Conservation (phyloP, 1,140 invertebrate genomes). For the Tetramorium simillimum region DNA sequence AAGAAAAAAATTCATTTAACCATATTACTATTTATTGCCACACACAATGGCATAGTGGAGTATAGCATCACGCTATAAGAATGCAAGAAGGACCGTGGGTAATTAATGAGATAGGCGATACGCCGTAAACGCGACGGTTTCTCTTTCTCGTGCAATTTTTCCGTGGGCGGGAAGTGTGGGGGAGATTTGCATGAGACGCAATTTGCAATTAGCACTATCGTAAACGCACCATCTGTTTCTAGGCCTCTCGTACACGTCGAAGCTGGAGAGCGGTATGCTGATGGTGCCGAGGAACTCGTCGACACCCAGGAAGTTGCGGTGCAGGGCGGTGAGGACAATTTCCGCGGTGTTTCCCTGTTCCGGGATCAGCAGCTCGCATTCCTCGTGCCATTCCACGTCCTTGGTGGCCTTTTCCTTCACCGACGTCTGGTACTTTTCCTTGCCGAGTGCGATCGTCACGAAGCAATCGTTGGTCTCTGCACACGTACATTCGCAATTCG, state of each 20-base stretch:
- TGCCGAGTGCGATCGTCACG: constrained; percentile 96
- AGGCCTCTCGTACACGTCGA: constrained; percentile 96
- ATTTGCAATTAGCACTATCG: constrained; percentile 21
- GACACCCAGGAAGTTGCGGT: constrained; percentile 95
- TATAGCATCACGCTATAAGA: neutral
- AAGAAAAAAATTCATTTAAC: neutral
- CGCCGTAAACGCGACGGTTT: constrained; percentile 9
- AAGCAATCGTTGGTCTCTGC: constrained; percentile 95
- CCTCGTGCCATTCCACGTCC: constrained; percentile 97
- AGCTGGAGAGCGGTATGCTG: constrained; percentile 92
- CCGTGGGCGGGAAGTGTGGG: neutral
- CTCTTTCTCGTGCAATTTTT: constrained; percentile 17
- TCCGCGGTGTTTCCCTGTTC: constrained; percentile 95
- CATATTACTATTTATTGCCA: neutral
- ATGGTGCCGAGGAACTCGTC: constrained; percentile 97
- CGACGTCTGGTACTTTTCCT: constrained; percentile 98
- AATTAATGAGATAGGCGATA: constrained; percentile 29
- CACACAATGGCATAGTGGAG: neutral
- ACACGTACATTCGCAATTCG: constrained; percentile 16
- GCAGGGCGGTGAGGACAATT: constrained; percentile 93
- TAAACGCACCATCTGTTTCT: constrained; percentile 90
- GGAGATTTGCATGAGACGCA: constrained; percentile 29
- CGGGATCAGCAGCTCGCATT: constrained; percentile 97
- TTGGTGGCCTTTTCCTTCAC: constrained; percentile 94
- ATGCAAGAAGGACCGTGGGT: neutral